A percentile compares a stretch with the other conserved stretches of the same genome.
phyloP scores from a whole-genome alignment of 2,797 vertebrate species.

The Danio aesculapii region DNA sequence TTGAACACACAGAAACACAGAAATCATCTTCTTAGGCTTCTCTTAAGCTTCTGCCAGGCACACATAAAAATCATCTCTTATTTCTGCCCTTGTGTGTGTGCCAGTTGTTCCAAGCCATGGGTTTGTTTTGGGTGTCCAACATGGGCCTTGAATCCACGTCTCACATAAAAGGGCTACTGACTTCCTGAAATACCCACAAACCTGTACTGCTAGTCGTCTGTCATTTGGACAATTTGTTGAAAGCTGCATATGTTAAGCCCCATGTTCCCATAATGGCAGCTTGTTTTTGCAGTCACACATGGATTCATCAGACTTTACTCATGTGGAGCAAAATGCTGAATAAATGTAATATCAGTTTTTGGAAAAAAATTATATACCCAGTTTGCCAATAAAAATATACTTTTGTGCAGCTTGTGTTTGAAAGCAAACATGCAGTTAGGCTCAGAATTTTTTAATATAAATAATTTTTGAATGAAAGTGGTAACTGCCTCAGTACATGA shows the following conservation, averaged over 20 bases:
- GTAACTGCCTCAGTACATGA: neutral
- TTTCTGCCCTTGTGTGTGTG: slow-evolving; percentile 74
- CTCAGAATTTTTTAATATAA: slow-evolving; percentile 9
- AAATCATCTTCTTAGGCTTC: slow-evolving; percentile 60
- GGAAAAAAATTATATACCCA: slow-evolving; percentile 14
- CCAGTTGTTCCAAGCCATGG: slow-evolving; percentile 74
- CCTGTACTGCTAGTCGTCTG: slow-evolving; percentile 76
- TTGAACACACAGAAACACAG: slow-evolving; percentile 63
- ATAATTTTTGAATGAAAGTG: slow-evolving; percentile 16
- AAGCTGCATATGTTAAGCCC: slow-evolving; percentile 74
- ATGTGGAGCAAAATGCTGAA: slow-evolving; percentile 47
- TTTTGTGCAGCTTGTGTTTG: slow-evolving; percentile 30
- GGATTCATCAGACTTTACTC: slow-evolving; percentile 71
- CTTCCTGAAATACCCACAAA: slow-evolving; percentile 77
- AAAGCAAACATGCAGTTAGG: slow-evolving; percentile 27
- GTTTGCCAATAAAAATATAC: slow-evolving; percentile 52
- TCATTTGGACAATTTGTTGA: slow-evolving; percentile 78
- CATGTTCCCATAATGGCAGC: slow-evolving; percentile 74
- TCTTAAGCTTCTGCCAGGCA: slow-evolving; percentile 73
- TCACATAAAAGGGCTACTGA: slow-evolving; percentile 73
- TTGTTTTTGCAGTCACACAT: slow-evolving; percentile 72
- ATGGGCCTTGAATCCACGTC: slow-evolving; percentile 69
- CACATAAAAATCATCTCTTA: slow-evolving; percentile 82
- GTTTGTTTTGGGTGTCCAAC: slow-evolving; percentile 83
- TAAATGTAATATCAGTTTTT: slow-evolving; percentile 50